These are phyloP conservation scores for Agriotes lineatus DNA, from an alignment of 2,888 invertebrate genomes.

Conservation along the genomic window DNA sequence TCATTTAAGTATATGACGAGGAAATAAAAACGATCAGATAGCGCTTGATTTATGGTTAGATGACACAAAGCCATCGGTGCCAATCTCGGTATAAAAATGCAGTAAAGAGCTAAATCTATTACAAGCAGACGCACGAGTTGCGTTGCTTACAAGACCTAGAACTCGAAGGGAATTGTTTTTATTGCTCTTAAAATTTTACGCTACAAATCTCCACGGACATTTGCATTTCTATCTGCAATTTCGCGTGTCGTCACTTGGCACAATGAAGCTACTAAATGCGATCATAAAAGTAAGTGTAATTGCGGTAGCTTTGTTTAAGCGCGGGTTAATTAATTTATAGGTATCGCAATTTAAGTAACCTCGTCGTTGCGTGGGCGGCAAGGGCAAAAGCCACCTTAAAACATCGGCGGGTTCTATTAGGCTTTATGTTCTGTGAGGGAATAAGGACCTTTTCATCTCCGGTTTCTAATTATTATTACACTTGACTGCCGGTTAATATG, in stretches of 20 bases:
- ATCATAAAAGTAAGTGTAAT: conserved; percentile 55
- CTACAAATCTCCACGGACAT: conserved; percentile 35
- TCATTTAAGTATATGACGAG: too few species aligned
- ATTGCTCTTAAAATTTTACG: conserved; percentile 29
- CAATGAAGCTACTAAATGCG: conserved; percentile 48
- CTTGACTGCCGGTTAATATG: conserved; percentile 25
- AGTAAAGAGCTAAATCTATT: too few species aligned
- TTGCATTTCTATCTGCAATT: conserved; percentile 45
- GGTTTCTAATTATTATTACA: conserved; percentile 38
- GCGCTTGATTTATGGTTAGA: too few species aligned
- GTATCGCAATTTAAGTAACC: conserved; percentile 48
- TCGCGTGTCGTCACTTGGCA: conserved; percentile 35
- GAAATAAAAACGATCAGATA: too few species aligned
- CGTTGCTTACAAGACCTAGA: not conserved
- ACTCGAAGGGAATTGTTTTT: conserved; percentile 27
- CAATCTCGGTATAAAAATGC: too few species aligned
- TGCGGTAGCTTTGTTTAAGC: conserved; percentile 53
- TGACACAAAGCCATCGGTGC: too few species aligned
- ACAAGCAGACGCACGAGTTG: too few species aligned
- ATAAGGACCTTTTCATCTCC: conserved; percentile 37
- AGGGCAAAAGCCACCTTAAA: conserved; percentile 30
- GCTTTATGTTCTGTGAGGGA: conserved; percentile 26
- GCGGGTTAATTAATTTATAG: conserved; percentile 54
- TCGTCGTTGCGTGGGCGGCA: conserved; percentile 35
- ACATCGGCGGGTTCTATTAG: conserved; percentile 33